Conservation (phyloP, 1,140 invertebrate genomes). For the Drosophila quadrilineata region DNA sequence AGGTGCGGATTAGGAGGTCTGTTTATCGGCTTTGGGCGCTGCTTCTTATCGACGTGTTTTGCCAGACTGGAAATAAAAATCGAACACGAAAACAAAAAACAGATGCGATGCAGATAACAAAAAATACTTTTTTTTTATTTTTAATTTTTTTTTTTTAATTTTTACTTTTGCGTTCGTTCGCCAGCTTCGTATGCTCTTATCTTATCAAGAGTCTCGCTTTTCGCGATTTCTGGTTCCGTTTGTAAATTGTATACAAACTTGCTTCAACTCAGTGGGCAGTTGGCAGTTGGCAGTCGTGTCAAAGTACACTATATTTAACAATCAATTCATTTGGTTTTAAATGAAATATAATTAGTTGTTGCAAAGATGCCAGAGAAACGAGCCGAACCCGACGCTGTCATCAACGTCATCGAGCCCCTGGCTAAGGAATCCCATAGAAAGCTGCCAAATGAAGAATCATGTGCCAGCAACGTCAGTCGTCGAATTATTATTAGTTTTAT, state of each 20-base stretch:
- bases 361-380: slow-evolving; percentile 39
- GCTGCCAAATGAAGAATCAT: slow-evolving; percentile 21
- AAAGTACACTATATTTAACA: slow-evolving; percentile 43
- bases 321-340: slow-evolving; percentile 30
- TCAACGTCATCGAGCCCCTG: slow-evolving; percentile 18
- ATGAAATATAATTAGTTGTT: slow-evolving; percentile 26
- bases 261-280: slow-evolving; percentile 47
- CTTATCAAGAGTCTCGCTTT: slow-evolving; percentile 50
- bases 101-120: slow-evolving; percentile 43
- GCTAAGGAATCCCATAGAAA: slow-evolving; percentile 22
- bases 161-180: slow-evolving; percentile 2
- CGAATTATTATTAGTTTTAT: too few relatives aligned
- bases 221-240: slow-evolving; percentile 49
- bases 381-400: slow-evolving; percentile 27
- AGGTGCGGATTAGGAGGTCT: slow-evolving; percentile 19
- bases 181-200: slow-evolving; percentile 42
- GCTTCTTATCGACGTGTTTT: slow-evolving; percentile 2
- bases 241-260: slow-evolving; percentile 29
- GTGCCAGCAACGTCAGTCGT: slow-evolving; percentile 45
- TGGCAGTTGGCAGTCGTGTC: slow-evolving; percentile 41
- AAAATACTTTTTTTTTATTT: neutral
- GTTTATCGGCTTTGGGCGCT: slow-evolving; percentile 1
- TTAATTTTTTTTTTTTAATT: slow-evolving; percentile 1
- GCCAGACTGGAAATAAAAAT: neutral
- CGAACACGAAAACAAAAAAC: slow-evolving; percentile 6